Evolutionary conservation across 2,113 vertebrate species (phyloP).

Genomic region (Scomber japonicus): DNA sequence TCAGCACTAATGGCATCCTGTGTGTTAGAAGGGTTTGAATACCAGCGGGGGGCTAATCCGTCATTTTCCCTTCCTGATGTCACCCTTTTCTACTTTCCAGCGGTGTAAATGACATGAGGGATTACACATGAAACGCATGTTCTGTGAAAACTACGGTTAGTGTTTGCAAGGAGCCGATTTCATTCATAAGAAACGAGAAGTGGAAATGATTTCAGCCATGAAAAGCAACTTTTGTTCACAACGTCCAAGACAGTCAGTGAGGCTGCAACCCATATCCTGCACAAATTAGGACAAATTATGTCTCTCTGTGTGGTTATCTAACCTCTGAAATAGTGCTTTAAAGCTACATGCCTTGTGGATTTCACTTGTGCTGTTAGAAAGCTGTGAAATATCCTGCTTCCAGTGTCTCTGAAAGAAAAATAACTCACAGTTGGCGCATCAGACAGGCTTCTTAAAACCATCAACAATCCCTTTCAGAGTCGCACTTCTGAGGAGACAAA

Average conservation of each 20-base stretch:
- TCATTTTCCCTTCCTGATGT: constrained; percentile 35
- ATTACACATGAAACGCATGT: constrained; percentile 23
- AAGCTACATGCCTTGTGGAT: constrained; percentile 14
- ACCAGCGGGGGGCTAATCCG: constrained; percentile 58
- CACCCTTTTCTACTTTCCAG: constrained; percentile 17
- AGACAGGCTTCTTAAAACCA: background rate
- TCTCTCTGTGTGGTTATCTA: background rate
- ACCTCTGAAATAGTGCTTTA: background rate
- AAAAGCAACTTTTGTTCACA: constrained; percentile 16
- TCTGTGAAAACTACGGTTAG: background rate
- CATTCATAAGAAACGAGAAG: constrained; percentile 20
- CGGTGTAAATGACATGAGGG: constrained; percentile 20
- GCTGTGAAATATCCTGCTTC: background rate
- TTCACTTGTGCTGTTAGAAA: background rate
- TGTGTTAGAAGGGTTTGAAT: constrained; percentile 51
- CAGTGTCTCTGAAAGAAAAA: background rate
- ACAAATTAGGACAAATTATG: constrained; percentile 22
- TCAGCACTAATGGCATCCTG: constrained; percentile 41
- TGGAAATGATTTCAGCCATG: background rate
- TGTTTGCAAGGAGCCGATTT: constrained; percentile 6
- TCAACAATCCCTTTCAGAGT: constrained; percentile 23
- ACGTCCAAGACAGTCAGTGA: background rate
- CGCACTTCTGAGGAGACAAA: constrained; percentile 9
- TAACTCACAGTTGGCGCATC: background rate
- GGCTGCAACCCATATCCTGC: background rate